These are phyloP conservation scores for Hypotaenidia okinawae DNA, from an alignment of 2,797 vertebrate genomes.

Conservation along the genomic window DNA sequence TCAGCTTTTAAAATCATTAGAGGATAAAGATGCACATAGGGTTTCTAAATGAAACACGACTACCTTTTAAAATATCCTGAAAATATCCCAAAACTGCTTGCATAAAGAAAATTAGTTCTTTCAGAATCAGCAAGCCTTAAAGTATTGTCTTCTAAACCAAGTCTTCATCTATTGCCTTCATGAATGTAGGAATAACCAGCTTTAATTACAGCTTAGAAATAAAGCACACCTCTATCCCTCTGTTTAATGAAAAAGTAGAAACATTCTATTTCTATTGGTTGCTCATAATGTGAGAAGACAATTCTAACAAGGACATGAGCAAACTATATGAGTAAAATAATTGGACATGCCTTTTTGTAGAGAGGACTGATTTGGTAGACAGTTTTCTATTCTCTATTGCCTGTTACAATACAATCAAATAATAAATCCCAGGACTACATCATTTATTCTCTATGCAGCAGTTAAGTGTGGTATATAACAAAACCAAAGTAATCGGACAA, in stretches of 20 bases:
- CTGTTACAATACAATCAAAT: neutral
- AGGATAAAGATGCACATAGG: neutral
- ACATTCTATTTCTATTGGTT: neutral
- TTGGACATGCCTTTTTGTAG: neutral
- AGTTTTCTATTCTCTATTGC: neutral
- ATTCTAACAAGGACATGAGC: conserved; percentile 12
- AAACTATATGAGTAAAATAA: conserved; percentile 38
- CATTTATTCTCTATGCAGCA: neutral
- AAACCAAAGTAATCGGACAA: neutral
- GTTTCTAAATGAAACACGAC: neutral
- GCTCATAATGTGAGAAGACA: conserved; percentile 1
- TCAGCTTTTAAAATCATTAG: neutral
- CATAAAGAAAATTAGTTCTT: neutral
- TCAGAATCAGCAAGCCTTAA: neutral
- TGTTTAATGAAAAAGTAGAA: conserved; percentile 56
- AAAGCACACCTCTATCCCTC: neutral
- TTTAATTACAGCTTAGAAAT: conserved; percentile 37
- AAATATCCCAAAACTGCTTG: neutral
- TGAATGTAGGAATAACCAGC: conserved; percentile 2
- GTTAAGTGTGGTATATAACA: too few species aligned
- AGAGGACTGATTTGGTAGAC: neutral
- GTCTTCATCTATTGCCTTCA: conserved; percentile 19
- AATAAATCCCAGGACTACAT: neutral
- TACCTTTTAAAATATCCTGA: neutral
- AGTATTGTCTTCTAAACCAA: conserved; percentile 20